Evolutionary conservation across 2,888 invertebrate species (phyloP), one percentile per base, ranked within the genome.

Genomic region (Sicus ferrugineus): DNA sequence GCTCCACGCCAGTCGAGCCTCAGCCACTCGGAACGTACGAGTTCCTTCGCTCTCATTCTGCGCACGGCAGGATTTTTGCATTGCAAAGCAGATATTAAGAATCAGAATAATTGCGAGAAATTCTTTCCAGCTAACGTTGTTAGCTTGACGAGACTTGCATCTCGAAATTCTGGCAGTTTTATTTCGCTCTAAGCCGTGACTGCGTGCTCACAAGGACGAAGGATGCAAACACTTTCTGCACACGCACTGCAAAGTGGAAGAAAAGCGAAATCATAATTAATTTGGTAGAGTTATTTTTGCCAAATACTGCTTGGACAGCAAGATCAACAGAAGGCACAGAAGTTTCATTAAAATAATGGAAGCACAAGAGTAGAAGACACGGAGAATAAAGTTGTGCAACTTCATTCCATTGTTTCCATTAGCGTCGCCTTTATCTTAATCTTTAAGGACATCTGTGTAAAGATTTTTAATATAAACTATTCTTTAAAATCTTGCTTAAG

Each of bases 81-180:
- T 80, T 79, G 79, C 79, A 80, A 79, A 79, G 80, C 79, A 79
- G 80, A 79, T 80, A 79, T 79, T 79, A 79, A 80, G 80, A 79
- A 79, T 79, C 79, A 79, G 79, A 79, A 79, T 79, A 80, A 80
- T 79, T 80, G 80, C 77, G 79, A 80, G 77, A 79, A 80, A 80
- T 79, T 80, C 74, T 76, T 77, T 79, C 79, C 78, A 59, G 21
- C 19, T 42, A 61, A 61, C 38, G 42, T 42, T 42, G 38, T 34
- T 21, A 61, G 42, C 21, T 26, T 42, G 16, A 61, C 11, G 26
- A 38, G 23, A 42, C 38, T 61, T 42, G 38, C 38, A 61, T 61
- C 38, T 26, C 16, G n/a, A 38, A 61, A 54, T 54, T 26, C 54
- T 61, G 42, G 61, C 34, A 42, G 23, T 26, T 42, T 21, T 38